Percentiles rank a stretch among this genome's conserved stretches.
phyloP scores from a whole-genome alignment of 1,140 invertebrate species.

The Heliconius congener region DNA sequence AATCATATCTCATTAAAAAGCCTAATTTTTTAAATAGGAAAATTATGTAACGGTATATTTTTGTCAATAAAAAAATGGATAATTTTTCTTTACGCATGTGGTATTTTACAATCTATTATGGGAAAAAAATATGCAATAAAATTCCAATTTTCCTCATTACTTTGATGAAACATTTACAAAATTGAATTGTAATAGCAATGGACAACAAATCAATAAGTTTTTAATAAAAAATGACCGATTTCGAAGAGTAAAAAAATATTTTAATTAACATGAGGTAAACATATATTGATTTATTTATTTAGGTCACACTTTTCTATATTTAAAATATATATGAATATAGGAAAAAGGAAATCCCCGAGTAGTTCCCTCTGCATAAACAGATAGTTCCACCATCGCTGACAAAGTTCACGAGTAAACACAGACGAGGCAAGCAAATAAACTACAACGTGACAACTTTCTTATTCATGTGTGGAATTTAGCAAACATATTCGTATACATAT shows the following conservation, averaged over 20 bases:
- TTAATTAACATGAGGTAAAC: no score
- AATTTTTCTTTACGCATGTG: no score
- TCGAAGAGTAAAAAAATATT: no score
- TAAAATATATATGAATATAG: background rate
- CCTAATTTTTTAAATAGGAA: background rate
- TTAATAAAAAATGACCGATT: no score
- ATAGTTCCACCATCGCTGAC: conserved; percentile 8
- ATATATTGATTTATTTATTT: no score
- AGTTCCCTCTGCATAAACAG: background rate
- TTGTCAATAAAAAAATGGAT: background rate
- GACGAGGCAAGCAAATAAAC: conserved; percentile 21
- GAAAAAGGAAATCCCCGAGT: background rate
- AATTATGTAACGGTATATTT: background rate
- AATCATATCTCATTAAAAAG: background rate
- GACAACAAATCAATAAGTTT: no score
- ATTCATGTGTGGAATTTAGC: conserved; percentile 19
- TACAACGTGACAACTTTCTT: conserved; percentile 28
- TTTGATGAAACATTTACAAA: no score
- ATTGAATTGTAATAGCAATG: background rate
- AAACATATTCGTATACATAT: conserved; percentile 2
- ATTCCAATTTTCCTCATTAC: no score
- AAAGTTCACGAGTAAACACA: conserved; percentile 19
- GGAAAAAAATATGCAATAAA: no score
- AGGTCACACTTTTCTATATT: background rate
- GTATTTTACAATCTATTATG: no score